These are phyloP conservation scores for Drosophila littoralis DNA, from an alignment of 1,140 invertebrate genomes.

Conservation along the genomic window DNA sequence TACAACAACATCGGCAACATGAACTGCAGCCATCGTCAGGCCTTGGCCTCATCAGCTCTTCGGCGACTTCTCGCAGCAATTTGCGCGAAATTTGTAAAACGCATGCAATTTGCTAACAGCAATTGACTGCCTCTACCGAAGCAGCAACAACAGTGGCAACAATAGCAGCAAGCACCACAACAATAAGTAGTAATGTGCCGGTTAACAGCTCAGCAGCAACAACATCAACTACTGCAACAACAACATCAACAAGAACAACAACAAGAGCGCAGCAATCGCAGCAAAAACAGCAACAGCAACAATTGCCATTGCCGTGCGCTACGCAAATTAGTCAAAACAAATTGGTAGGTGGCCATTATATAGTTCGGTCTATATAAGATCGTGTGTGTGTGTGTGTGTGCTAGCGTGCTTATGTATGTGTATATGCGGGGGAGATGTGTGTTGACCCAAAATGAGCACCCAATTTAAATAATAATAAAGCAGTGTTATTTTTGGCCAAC, in stretches of 20 bases:
- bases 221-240: constrained; percentile 50
- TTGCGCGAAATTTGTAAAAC: constrained; percentile 65
- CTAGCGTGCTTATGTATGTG: neutral
- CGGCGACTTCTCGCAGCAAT: constrained; percentile 49
- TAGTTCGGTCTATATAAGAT: constrained; percentile 35
- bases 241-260: constrained; percentile 47
- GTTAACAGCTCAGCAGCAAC: constrained; percentile 62
- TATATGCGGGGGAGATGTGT: constrained; percentile 5
- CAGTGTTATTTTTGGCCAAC: neutral
- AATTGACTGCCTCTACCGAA: constrained; percentile 65
- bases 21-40: constrained; percentile 26
- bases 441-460: neutral
- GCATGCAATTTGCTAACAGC: constrained; percentile 72
- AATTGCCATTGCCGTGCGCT: constrained; percentile 58
- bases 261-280: constrained; percentile 56
- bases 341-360: constrained; percentile 71
- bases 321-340: constrained; percentile 70
- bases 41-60: constrained; percentile 39
- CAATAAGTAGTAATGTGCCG: constrained; percentile 53
- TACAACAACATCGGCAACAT: constrained; percentile 18
- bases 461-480: constrained; percentile 12
- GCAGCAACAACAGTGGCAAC: constrained; percentile 17
- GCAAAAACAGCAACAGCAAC: constrained; percentile 48
- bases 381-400: neutral
- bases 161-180: constrained; percentile 40